Evolutionary conservation across 1,140 invertebrate species (phyloP), one percentile per base, ranked within the genome.

Genomic region (Drosophila arawakana): DNA sequence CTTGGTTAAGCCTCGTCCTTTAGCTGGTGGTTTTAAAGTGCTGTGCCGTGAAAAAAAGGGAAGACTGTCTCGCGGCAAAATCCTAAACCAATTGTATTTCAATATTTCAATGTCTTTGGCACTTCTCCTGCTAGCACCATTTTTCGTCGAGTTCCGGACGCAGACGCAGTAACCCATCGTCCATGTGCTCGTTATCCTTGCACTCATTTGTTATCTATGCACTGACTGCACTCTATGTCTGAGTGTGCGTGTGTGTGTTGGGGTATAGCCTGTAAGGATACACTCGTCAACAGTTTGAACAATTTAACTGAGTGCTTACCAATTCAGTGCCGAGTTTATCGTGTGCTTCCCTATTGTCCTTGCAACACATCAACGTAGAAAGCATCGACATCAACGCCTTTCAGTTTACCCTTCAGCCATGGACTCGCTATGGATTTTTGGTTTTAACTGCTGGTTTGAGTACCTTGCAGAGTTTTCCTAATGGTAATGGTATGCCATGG

Each of bases 171-270:
- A 15, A 25, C 18, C 63, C 41, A 25, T 63, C 59, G 70, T 46
- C 59, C 74, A 59, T 70, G 63, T 55, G 59, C 52, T 86, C 84
- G 83, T 86, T 86, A 86, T 88, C 83, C 83, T 78, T 88, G 83
- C 83, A 78, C 82, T 85, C 81, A 70, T 85, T 86, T 76, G 71
- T 78, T 85, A 85, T 85, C 81, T 76, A 86, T 86, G 75, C 78
- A 71, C 78, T 85, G 67, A 62, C 13, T 57, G 66, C 54, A 52
- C 69, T 37, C 18, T 47, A 59, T 61, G 46, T 55, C 60, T 30
- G 50, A 47, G 18, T 34, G 39, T 59, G 54, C 13, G 13, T 37
- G 44, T 50, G 37, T 44, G 57, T 25, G 30, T n/a, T 6, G 18
- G 49, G 18, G 47, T 61, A 35, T 34, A 30, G 37, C 30, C 30